Evolutionary conservation across 2,888 invertebrate genomes (phyloP).

Genomic region (Diarsia brunnea): DNA sequence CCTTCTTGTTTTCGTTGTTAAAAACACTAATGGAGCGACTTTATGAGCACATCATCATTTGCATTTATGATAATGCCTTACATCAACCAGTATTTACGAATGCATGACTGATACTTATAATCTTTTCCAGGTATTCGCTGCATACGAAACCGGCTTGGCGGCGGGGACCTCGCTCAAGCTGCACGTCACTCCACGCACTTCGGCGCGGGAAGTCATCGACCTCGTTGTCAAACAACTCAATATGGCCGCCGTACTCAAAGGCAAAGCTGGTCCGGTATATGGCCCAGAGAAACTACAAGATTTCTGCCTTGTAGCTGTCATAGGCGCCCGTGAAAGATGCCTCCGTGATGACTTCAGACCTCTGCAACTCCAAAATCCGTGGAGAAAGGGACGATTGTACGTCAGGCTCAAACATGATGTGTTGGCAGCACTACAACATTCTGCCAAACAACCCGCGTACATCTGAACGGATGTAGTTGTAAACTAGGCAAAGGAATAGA

Average conservation of each 20-base stretch:
- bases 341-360: slow-evolving; percentile 98
- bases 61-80: slow-evolving; percentile 20
- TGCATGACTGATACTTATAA: slow-evolving; percentile 29
- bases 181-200: slow-evolving; percentile 97
- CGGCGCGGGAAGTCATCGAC: slow-evolving; percentile 98
- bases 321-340: slow-evolving; percentile 98
- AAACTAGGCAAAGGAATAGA: slow-evolving; percentile 53
- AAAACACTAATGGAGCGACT: neutral
- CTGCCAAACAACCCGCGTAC: slow-evolving; percentile 94
- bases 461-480: slow-evolving; percentile 81
- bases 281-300: slow-evolving; percentile 95
- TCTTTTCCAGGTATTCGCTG: slow-evolving; percentile 95
- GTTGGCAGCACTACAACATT: slow-evolving; percentile 96
- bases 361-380: slow-evolving; percentile 97
- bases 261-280: slow-evolving; percentile 96
- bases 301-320: slow-evolving; percentile 98
- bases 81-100: slow-evolving; percentile 25
- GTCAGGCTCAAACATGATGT: slow-evolving; percentile 98
- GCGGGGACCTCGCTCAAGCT: slow-evolving; percentile 98
- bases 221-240: slow-evolving; percentile 98
- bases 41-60: slow-evolving; percentile 6
- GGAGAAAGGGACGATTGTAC: slow-evolving; percentile 98
- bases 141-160: slow-evolving; percentile 98
- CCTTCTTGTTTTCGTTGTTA: neutral
- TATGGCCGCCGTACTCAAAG: slow-evolving; percentile 96